These are phyloP conservation scores for Subacronicta megacephala DNA, from an alignment of 2,888 invertebrate species.

Conservation along the genomic window DNA sequence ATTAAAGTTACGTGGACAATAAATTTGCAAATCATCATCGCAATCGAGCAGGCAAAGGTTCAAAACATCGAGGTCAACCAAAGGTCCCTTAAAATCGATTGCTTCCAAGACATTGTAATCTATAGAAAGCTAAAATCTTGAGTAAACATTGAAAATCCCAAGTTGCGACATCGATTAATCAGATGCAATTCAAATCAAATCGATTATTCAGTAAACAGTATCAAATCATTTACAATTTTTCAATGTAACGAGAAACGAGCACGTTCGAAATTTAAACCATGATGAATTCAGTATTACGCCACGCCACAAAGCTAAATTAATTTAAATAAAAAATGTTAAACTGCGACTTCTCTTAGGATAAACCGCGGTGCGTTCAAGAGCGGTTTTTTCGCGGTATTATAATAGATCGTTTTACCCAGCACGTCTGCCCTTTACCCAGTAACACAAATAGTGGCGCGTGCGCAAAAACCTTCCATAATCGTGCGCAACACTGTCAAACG, in stretches of 20 bases:
- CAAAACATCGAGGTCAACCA: conserved; percentile 42
- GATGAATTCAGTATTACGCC: conserved; percentile 42
- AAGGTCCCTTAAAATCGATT: conserved; percentile 41
- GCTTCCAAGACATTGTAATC: conserved; percentile 33
- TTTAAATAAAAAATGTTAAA: conserved; percentile 17
- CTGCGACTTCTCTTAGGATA: conserved; percentile 7
- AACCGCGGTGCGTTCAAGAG: conserved; percentile 31
- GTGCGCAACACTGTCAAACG: conserved; percentile 35
- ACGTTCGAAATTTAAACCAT: conserved; percentile 40
- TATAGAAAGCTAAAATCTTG: conserved; percentile 43
- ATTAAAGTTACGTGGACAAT: conserved; percentile 31
- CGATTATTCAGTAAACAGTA: conserved; percentile 52
- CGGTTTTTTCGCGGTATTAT: conserved; percentile 63
- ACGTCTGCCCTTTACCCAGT: conserved; percentile 86
- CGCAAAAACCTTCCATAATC: conserved; percentile 70
- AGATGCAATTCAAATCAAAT: conserved; percentile 51
- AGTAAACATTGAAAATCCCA: conserved; percentile 38
- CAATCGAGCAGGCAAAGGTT: conserved; percentile 26
- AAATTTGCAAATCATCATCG: conserved; percentile 29
- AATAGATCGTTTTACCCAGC: conserved; percentile 60
- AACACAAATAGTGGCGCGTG: conserved; percentile 77
- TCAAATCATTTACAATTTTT: conserved; percentile 54
- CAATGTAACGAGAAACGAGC: conserved; percentile 39
- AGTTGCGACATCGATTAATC: conserved; percentile 51
- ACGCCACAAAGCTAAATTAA: conserved; percentile 27